Percentiles rank a stretch among this genome's conserved stretches.
Evolutionary conservation across 2,888 invertebrate genomes (phyloP).

Genomic region (Tupiocoris notatus): DNA sequence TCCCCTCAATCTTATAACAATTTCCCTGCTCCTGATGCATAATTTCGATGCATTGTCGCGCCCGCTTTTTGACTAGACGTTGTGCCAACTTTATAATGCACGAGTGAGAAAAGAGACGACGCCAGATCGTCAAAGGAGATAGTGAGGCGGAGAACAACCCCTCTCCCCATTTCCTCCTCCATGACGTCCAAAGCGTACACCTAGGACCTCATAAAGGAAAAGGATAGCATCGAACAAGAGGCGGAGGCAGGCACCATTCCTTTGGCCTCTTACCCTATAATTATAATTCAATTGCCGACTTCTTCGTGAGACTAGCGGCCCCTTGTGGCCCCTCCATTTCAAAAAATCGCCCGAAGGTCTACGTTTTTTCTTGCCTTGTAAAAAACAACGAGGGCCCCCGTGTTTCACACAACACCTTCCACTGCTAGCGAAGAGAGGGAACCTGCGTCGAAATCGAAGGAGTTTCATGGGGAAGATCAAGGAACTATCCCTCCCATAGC

Average conservation of each 20-base stretch:
- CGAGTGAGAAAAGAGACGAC: background rate
- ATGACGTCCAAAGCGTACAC: no score
- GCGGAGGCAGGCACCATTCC: conserved; percentile 5
- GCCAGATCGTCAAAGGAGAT: background rate
- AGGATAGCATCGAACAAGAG: background rate
- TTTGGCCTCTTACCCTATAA: conserved; percentile 17
- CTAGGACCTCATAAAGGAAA: background rate
- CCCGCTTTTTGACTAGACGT: no score
- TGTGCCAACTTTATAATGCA: no score
- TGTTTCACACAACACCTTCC: conserved; percentile 23
- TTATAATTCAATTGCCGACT: conserved; percentile 35
- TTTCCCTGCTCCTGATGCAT: no score
- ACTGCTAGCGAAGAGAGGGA: no score
- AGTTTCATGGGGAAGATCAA: no score
- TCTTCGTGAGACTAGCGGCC: conserved; percentile 23
- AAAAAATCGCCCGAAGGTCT: background rate
- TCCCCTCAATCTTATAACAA: no score
- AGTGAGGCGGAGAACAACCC: background rate
- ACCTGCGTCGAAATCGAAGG: no score
- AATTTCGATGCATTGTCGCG: no score
- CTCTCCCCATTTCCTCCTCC: no score
- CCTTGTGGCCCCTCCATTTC: background rate
- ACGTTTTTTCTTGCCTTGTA: background rate
- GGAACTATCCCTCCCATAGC: no score
- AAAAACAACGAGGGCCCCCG: background rate